phyloP scores from a whole-genome alignment of 2,797 vertebrate species.

The Poecilia picta region DNA sequence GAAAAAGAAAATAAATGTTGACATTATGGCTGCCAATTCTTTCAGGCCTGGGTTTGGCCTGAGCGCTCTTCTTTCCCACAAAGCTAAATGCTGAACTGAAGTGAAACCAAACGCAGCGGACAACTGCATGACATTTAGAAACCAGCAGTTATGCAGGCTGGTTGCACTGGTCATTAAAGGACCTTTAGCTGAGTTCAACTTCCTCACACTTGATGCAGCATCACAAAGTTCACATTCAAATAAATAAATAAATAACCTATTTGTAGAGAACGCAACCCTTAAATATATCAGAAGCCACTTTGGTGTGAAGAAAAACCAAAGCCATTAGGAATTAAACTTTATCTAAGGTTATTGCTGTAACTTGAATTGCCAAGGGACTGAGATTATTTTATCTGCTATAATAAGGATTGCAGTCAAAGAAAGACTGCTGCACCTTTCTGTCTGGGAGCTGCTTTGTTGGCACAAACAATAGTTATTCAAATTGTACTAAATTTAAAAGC shows the following conservation, averaged over 20 bases:
- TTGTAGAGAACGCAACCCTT: not conserved
- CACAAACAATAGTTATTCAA: too few species aligned
- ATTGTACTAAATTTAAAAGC: too few species aligned
- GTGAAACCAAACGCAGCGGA: slow-evolving; percentile 65
- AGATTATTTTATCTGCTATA: too few species aligned
- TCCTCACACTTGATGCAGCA: slow-evolving; percentile 49
- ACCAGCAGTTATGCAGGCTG: slow-evolving; percentile 52
- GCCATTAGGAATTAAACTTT: not conserved
- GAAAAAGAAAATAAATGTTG: slow-evolving; percentile 59
- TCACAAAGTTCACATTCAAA: slow-evolving; percentile 17
- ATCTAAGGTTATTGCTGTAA: too few species aligned
- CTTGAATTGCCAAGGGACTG: too few species aligned
- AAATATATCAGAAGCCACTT: slow-evolving; percentile 3
- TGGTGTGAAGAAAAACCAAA: not conserved
- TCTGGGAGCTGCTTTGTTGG: too few species aligned
- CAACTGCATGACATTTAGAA: slow-evolving; percentile 71
- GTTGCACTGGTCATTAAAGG: slow-evolving; percentile 46
- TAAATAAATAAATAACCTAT: not conserved
- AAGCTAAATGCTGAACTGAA: slow-evolving; percentile 60
- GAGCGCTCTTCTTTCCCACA: slow-evolving; percentile 48
- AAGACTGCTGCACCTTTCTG: too few species aligned
- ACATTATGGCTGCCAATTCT: slow-evolving; percentile 59
- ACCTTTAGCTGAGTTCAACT: slow-evolving; percentile 46
- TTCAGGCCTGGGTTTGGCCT: slow-evolving; percentile 54
- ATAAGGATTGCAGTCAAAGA: too few species aligned